Percentiles rank a stretch among this genome's conserved stretches.
Evolutionary conservation across 2,113 vertebrate genomes (phyloP).

Genomic region (Pedetes capensis): DNA sequence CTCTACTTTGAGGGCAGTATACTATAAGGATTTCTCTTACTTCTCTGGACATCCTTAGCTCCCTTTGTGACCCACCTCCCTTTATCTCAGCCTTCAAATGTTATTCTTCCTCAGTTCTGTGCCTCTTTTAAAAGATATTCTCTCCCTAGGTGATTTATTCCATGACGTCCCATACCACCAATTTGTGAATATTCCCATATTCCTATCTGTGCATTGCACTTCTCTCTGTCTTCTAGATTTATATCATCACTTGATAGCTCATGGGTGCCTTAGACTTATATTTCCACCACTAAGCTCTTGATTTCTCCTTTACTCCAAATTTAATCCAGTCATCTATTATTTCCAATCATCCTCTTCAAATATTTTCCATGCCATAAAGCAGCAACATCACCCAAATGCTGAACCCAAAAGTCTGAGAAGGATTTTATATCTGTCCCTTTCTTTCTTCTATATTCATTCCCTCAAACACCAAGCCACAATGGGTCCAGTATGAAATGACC

Average conservation of each 20-base stretch:
- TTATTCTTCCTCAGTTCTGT: neutral
- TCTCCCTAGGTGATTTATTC: neutral
- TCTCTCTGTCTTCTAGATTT: neutral
- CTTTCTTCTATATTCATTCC: too few relatives aligned
- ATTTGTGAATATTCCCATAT: neutral
- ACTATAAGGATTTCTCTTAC: neutral
- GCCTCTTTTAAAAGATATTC: too few relatives aligned
- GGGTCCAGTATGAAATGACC: too few relatives aligned
- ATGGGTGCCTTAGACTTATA: neutral
- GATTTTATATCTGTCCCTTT: neutral
- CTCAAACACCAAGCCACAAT: neutral
- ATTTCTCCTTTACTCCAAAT: neutral
- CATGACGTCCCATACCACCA: too few relatives aligned
- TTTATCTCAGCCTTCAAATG: neutral
- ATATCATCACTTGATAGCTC: neutral
- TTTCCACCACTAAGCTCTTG: neutral
- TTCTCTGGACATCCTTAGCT: neutral
- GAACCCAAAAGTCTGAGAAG: neutral
- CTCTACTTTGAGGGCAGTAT: neutral
- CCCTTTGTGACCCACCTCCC: neutral
- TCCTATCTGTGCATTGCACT: neutral
- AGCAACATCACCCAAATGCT: neutral
- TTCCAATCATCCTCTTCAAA: neutral
- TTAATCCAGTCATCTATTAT: too few relatives aligned
- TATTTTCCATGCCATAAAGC: neutral